Percentiles rank a stretch among this genome's conserved stretches.
Conservation (phyloP, 1,140 invertebrate genomes). For the Hydropsyche tenuis region DNA sequence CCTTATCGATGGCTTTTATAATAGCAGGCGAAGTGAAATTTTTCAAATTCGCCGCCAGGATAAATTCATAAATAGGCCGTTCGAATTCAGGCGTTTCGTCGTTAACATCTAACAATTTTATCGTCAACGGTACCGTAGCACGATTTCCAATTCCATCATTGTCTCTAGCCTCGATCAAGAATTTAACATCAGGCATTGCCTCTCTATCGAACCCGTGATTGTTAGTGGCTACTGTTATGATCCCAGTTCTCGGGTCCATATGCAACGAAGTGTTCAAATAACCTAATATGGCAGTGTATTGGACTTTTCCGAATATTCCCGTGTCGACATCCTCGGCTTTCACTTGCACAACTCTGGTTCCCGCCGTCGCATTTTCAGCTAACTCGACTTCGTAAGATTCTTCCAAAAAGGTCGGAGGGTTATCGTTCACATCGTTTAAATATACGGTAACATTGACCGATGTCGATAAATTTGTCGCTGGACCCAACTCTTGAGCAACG, state of each 20-base stretch:
- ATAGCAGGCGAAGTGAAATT: constrained; percentile 76
- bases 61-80: constrained; percentile 80
- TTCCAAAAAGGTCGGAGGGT: constrained; percentile 80
- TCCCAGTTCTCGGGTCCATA: constrained; percentile 79
- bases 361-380: constrained; percentile 79
- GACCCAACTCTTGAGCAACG: constrained; percentile 78
- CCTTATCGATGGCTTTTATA: constrained; percentile 81
- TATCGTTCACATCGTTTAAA: constrained; percentile 89
- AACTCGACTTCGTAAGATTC: constrained; percentile 75
- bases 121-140: constrained; percentile 73
- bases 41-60: constrained; percentile 73
- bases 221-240: constrained; percentile 78
- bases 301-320: constrained; percentile 72
- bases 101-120: constrained; percentile 84
- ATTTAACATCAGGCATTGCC: constrained; percentile 72
- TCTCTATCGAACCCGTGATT: constrained; percentile 84
- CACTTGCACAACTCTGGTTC: constrained; percentile 77
- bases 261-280: constrained; percentile 75
- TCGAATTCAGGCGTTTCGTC: constrained; percentile 87
- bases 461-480: constrained; percentile 74
- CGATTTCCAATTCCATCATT: constrained; percentile 80
- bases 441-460: constrained; percentile 78
- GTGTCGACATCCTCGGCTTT: constrained; percentile 79
- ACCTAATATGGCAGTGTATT: constrained; percentile 79
- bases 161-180: constrained; percentile 86